A percentile compares a stretch with the other conserved stretches of the same genome.
phyloP scores from a whole-genome alignment of 2,888 invertebrate genomes.

The Ophion slaviceki region DNA sequence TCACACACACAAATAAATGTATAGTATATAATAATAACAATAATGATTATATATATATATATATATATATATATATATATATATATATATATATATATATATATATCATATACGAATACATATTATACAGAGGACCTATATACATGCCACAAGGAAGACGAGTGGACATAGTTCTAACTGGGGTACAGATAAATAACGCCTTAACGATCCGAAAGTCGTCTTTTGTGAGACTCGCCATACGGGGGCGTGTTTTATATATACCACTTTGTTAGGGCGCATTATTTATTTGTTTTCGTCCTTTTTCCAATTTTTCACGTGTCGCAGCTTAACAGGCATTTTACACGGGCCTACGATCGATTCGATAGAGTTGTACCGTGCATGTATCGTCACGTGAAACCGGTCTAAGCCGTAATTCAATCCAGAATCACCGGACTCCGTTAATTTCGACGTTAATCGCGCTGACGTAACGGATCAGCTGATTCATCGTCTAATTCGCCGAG shows the following conservation, averaged over 20 bases:
- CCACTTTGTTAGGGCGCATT: conserved; percentile 72
- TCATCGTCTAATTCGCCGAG: conserved; percentile 15
- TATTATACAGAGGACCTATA: background rate
- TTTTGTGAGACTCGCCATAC: conserved; percentile 67
- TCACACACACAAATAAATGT: no score
- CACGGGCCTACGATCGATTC: conserved; percentile 59
- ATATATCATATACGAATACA: no score
- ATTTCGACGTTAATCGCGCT: conserved; percentile 37
- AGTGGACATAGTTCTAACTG: conserved; percentile 65
- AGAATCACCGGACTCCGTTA: conserved; percentile 24
- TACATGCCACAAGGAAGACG: conserved; percentile 29
- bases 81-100: conserved; percentile 7
- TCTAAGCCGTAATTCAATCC: conserved; percentile 38
- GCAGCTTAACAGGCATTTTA: conserved; percentile 54
- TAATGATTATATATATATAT: background rate
- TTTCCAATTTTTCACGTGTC: conserved; percentile 59
- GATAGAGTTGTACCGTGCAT: conserved; percentile 62
- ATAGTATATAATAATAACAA: no score
- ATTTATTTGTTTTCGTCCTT: conserved; percentile 52
- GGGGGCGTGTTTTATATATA: conserved; percentile 59
- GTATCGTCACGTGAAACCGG: conserved; percentile 19
- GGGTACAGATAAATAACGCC: conserved; percentile 71
- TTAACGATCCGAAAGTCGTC: conserved; percentile 68
- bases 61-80: conserved; percentile 14
- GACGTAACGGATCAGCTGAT: conserved; percentile 18